Base-by-base conservation (phyloP, 2,113 vertebrate genomes). In the Ictidomys tridecemlineatus region DNA sequence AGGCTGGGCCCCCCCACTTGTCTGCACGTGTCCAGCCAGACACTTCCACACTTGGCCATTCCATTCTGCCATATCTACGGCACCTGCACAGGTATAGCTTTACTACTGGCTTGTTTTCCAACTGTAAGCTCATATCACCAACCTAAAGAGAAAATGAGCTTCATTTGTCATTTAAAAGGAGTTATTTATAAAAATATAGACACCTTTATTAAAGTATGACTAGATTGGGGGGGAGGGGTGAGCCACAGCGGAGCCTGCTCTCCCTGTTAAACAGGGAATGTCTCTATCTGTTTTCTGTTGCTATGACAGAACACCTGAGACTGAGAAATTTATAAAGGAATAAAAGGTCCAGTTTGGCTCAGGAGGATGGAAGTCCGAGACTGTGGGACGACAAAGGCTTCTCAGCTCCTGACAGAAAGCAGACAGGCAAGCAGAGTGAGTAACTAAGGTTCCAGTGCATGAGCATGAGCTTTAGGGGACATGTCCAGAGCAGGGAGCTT, bases 1-100 rank as follows among this genome's bases (percentile, higher is more conserved):
- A 7, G 79, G 56, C 39, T 0, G 34, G 0, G 63, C 28, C 24
- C 18, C 13, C 16, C 0, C 42, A 0, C 4, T 4, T 10, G 20
- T 10, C 32, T 0, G 4, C 2, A 1, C 2, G 24, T 78, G 28
- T 53, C 34, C 32, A 26, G 9, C 30, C 3, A 16, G 32, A 9
- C 32, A 39, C 10, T 24, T 7, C 30, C 3, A 16, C 24, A 9
- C 32, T 3, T 2, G 4, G 8, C 20, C n/a, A 11, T 34, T 77
- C 74, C 2, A 26, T 45, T n/a, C 63, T 20, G 69, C 45, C 53
- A 0, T 3, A 5, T n/a, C 79, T 37, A 0, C 2, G 10, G 26
- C 48, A 69, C n/a, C 24, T 28, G 1, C 8, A 10, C 51, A 16
- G 4, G 22, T 39, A 6, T n/a, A 39, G 30, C 58, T n/a, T 90